Percentiles rank a stretch among this genome's conserved stretches.
Evolutionary conservation across 2,888 invertebrate species (phyloP).

Genomic region (Zhuqinia jingwanae): DNA sequence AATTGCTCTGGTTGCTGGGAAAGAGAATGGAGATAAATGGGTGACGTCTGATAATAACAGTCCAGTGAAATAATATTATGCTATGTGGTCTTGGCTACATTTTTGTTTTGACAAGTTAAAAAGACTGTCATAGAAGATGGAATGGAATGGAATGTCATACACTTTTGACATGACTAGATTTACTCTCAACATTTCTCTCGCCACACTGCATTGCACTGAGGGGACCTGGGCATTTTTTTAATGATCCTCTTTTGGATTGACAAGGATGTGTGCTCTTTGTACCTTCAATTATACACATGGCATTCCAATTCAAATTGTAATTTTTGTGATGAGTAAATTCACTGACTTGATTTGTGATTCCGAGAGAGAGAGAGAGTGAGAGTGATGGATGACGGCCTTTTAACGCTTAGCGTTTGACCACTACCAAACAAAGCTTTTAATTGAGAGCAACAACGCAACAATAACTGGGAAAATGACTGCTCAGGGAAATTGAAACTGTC

Average conservation of each 20-base stretch:
- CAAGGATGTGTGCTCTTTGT: not conserved
- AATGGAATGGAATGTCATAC: not conserved
- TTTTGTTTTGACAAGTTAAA: slow-evolving; percentile 35
- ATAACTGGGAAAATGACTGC: slow-evolving; percentile 56
- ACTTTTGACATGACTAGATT: not conserved
- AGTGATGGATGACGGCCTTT: too few relatives aligned
- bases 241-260: not conserved
- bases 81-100: too few relatives aligned
- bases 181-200: not conserved
- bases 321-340: not conserved
- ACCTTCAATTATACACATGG: not conserved
- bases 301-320: slow-evolving; percentile 20
- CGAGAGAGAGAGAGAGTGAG: too few relatives aligned
- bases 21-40: too few relatives aligned
- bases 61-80: not conserved
- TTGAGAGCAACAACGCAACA: too few relatives aligned
- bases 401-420: not conserved
- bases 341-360: not conserved
- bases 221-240: not conserved
- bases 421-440: slow-evolving; percentile 17
- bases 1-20: too few relatives aligned
- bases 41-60: slow-evolving; percentile 34
- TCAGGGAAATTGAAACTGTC: slow-evolving; percentile 71
- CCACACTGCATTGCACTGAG: not conserved
- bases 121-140: not conserved